Evolutionary conservation across 2,797 vertebrate genomes (phyloP), one percentile per base, ranked within the genome.

Genomic region (Sebastes hubbsi): DNA sequence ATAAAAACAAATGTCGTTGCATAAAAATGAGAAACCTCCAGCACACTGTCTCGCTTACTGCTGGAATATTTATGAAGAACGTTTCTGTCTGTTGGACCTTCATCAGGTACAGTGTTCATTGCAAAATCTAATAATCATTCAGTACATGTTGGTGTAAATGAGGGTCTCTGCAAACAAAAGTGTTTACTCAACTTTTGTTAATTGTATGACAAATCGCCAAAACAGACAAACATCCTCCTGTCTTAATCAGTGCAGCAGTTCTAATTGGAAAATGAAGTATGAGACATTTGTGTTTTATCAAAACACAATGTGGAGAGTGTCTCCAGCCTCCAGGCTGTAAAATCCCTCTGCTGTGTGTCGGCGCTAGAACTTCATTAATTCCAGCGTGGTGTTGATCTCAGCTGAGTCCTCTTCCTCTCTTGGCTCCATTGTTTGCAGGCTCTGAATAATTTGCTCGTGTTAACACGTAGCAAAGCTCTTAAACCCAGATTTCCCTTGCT

Each of bases 401-500:
- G 81, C 87, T 78, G 84, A 87, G 87, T 81, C 85, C 80, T 83
- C 58, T 71, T 80, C 70, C 78, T 89, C 87, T 87, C 87, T 60
- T 66, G 74, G 55, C 80, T 87, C 76, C 54, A 88, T 90, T 92
- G 89, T 92, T 92, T 92, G 77, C 75, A 38, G 83, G 77, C 88
- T 92, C 72, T 42, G 83, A 88, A 92, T 91, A 85, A 92, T 93
- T 91, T 92, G 78, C 87, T 91, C 4, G 12, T 65, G 91, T 90
- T 91, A 84, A 89, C 83, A 87, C 67, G 49, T 59, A 77, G 90
- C 81, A 93, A 94, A 94, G 90, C 93, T 88, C 82, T 94, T 94
- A 94, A 93, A 92, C 77, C 91, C 88, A 86, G 88, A 94, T 93
- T 94, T 93, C 91, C 91, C 91, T 85, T 14, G 73, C 73, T 90